A percentile compares a stretch with the other conserved stretches of the same genome.
Conservation (phyloP, 2,113 vertebrate species). For the Mesocricetus auratus region DNA sequence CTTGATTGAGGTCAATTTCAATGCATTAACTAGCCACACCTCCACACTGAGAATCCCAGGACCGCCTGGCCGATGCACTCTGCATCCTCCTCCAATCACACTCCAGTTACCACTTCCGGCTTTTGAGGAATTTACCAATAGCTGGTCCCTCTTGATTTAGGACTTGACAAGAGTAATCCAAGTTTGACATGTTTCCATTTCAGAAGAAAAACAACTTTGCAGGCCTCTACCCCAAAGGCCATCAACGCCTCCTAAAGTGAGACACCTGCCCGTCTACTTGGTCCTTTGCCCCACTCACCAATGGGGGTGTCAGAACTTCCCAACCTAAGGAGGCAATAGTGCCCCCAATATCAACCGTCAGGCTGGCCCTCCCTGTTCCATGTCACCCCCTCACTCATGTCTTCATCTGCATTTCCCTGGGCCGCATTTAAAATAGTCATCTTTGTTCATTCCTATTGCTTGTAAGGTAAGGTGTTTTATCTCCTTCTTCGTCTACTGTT, state of each 20-base stretch:
- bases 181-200: not conserved
- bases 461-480: not conserved
- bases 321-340: not conserved
- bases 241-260: not conserved
- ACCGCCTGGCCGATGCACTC: not conserved
- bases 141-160: not conserved
- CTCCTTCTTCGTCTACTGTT: not conserved
- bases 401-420: not conserved
- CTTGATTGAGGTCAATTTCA: not conserved
- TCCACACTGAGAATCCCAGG: not conserved
- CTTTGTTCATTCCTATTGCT: not conserved
- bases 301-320: not conserved
- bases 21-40: not conserved
- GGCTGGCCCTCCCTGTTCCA: not conserved
- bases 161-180: not conserved
- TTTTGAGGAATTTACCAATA: not conserved
- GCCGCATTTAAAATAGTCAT: not conserved
- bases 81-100: not conserved
- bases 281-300: rapidly evolving
- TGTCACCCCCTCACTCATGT: rapidly evolving
- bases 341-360: not conserved
- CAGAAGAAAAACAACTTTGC: not conserved
- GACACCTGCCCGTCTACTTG: rapidly evolving
- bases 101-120: rapidly evolving
- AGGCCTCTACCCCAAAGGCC: not conserved